These are phyloP conservation scores for Ornithoptera alexandrae DNA, from an alignment of 2,888 invertebrate genomes.

Conservation along the genomic window DNA sequence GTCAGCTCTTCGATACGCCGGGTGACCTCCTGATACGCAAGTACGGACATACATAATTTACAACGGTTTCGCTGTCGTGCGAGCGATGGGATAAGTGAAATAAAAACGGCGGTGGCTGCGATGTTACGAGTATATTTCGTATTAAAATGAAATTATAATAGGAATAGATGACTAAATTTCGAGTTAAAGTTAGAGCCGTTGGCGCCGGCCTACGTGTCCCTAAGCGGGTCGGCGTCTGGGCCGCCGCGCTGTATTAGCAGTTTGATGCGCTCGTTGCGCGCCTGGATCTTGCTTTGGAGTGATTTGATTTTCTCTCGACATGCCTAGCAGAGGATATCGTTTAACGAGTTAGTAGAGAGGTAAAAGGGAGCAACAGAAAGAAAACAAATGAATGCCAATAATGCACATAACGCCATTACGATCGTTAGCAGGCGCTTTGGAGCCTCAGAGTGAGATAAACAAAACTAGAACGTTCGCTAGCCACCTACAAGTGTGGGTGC, in stretches of 20 bases:
- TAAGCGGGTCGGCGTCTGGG: slow-evolving; percentile 87
- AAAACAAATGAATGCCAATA: slow-evolving; percentile 58
- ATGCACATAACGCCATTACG: slow-evolving; percentile 42
- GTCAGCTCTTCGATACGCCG: slow-evolving; percentile 86
- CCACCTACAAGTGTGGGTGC: slow-evolving; percentile 53
- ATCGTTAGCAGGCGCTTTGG: slow-evolving; percentile 44
- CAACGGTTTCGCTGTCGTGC: slow-evolving; percentile 55
- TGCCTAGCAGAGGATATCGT: slow-evolving; percentile 83
- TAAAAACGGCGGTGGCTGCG: slow-evolving; percentile 66
- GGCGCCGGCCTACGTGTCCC: slow-evolving; percentile 79
- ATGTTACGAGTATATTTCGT: slow-evolving; percentile 69
- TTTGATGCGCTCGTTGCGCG: slow-evolving; percentile 93
- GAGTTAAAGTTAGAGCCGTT: slow-evolving; percentile 56
- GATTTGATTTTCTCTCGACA: slow-evolving; percentile 91
- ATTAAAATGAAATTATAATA: slow-evolving; percentile 56
- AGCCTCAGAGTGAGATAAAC: slow-evolving; percentile 55
- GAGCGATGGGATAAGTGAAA: slow-evolving; percentile 53
- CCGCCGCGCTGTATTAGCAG: slow-evolving; percentile 91
- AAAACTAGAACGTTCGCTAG: slow-evolving; percentile 70
- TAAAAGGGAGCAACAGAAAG: slow-evolving; percentile 68
- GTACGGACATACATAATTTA: slow-evolving; percentile 77
- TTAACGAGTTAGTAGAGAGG: slow-evolving; percentile 64
- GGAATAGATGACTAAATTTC: slow-evolving; percentile 59
- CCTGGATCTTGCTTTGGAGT: slow-evolving; percentile 92
- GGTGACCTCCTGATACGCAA: slow-evolving; percentile 85